Conservation (phyloP, 1,140 invertebrate species). For the Heliconius congener region DNA sequence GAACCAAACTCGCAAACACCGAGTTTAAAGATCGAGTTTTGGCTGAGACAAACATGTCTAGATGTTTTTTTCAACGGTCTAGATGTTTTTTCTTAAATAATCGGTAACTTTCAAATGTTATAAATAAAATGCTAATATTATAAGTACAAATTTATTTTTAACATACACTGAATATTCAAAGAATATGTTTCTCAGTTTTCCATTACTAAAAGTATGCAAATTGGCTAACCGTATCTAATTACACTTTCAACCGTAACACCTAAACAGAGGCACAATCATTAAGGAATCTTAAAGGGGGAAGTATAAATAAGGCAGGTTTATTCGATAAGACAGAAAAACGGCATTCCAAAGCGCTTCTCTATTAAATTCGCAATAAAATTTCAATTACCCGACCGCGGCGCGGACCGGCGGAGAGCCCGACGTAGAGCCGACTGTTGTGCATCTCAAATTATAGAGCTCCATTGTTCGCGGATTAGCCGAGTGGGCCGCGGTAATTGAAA, state of each 20-base stretch:
- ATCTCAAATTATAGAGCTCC: conserved; percentile 62
- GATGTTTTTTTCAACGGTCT: no score
- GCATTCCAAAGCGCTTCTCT: conserved; percentile 17
- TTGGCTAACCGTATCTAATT: conserved; percentile 9
- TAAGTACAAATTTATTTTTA: neutral
- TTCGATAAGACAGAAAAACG: conserved; percentile 18
- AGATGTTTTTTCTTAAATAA: no score
- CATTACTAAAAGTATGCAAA: neutral
- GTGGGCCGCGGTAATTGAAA: conserved; percentile 60
- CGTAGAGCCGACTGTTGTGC: conserved; percentile 46
- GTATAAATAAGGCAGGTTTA: conserved; percentile 18
- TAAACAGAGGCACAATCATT: neutral
- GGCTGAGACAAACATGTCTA: no score
- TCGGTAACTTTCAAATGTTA: no score
- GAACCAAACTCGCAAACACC: no score
- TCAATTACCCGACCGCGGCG: conserved; percentile 57
- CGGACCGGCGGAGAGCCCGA: neutral
- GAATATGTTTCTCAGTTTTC: neutral
- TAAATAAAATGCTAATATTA: no score
- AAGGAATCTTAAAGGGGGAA: neutral
- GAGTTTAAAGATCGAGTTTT: no score
- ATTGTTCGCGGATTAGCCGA: conserved; percentile 59
- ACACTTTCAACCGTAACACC: neutral
- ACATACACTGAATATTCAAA: neutral
- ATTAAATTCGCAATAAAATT: conserved; percentile 52